Evolutionary conservation across 2,888 invertebrate species (phyloP).

Genomic region (Latrodectus hesperus): DNA sequence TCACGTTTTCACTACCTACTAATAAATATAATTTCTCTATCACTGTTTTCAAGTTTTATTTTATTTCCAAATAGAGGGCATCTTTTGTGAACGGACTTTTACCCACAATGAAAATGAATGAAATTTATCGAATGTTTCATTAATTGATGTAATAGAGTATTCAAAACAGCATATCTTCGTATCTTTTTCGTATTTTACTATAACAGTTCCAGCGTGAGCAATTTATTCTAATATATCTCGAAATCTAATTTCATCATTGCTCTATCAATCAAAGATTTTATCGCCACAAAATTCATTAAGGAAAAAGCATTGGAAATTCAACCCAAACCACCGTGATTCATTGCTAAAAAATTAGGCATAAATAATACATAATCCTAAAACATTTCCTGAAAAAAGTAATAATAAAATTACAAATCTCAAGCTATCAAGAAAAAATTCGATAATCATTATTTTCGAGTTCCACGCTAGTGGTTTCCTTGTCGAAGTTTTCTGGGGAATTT

Average conservation of each 20-base stretch:
- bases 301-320: not conserved
- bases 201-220: too few relatives aligned
- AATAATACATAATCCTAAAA: not conserved
- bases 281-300: not conserved
- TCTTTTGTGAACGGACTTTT: too few relatives aligned
- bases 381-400: not conserved
- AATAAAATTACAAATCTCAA: slow-evolving; percentile 1
- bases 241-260: not conserved
- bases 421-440: slow-evolving; percentile 44
- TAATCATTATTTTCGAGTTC: slow-evolving; percentile 54
- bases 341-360: not conserved
- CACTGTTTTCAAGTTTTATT: too few relatives aligned
- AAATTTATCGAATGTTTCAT: too few relatives aligned
- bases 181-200: too few relatives aligned
- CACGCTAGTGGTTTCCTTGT: slow-evolving; percentile 16
- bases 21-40: too few relatives aligned
- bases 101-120: too few relatives aligned
- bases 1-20: too few relatives aligned
- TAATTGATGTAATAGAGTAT: too few relatives aligned
- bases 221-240: not conserved
- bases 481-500: slow-evolving; percentile 42
- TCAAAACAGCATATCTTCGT: too few relatives aligned
- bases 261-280: not conserved
- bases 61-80: too few relatives aligned
- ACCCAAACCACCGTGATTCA: not conserved